Base-by-base conservation (phyloP, 2,888 invertebrate genomes). In the Bellardia pandia region DNA sequence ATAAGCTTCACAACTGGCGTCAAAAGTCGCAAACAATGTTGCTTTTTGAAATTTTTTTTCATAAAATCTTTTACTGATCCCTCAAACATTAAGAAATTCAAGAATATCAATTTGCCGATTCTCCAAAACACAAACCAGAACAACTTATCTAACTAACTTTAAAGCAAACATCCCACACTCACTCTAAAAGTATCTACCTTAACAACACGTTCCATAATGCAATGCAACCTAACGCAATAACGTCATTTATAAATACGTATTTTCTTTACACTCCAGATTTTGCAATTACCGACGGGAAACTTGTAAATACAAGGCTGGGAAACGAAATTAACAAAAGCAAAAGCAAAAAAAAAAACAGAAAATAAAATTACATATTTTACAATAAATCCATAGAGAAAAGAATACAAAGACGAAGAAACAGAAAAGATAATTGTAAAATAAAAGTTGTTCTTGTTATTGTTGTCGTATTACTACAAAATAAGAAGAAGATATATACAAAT, bases 201-300 rank as follows among this genome's bases (percentile, higher is more conserved):
- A 14, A 14, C 14, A 60, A 45, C 6, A 33, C 37, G 23, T 37
- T 33, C 68, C 60, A 68, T 72, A n/a, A 5, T 58, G 2, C 8
- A 37, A 16, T n/a, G 14, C 60, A 72, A 23, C 64, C 42, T 14
- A 60, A 60, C 30, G 42, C n/a, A 78, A 48, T 66, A 58, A 64
- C 42, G 51, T 42, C 8, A 33, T 75, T 37, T 16, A 14, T 68
- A 23, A 16, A 40, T 16, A 11, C 3, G 11, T 9, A 48, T n/a
- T n/a, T n/a, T 45, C 23, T 51, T 3, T 51, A 30, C 58, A 58
- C 33, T 30, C 3, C n/a, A 60, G 74, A 76, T 71, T 83, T 58
- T 72, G n/a, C 76, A 80, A 86, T 84, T 86, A 84, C 86, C 86
- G 84, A 68, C 86, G 80, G 80, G 33, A 81, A 81, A 69, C 71